These are phyloP conservation scores for Neelides folsomi DNA, from an alignment of 2,888 invertebrate genomes.

Conservation along the genomic window DNA sequence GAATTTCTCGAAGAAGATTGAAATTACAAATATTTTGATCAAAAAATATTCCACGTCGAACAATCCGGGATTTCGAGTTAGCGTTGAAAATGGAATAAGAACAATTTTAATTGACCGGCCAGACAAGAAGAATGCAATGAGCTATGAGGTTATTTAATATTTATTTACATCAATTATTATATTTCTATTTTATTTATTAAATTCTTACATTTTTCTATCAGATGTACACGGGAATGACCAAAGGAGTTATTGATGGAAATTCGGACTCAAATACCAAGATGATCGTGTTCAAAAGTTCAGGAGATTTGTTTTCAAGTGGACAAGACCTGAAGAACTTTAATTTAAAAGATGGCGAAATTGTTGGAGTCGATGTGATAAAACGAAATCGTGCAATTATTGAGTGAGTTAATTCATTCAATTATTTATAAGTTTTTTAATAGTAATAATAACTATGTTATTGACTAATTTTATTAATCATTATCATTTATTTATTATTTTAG, in stretches of 20 bases:
- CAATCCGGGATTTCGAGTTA: conserved; percentile 27
- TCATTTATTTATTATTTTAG: no score
- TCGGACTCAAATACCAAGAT: conserved; percentile 51
- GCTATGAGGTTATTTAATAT: conserved; percentile 37
- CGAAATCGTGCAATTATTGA: no score
- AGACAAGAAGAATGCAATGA: conserved; percentile 64
- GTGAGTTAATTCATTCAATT: no score
- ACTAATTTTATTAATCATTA: no score
- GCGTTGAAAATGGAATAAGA: conserved; percentile 43
- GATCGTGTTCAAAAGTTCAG: conserved; percentile 64
- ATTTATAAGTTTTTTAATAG: neutral
- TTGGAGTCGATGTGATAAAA: no score
- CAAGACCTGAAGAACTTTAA: no score
- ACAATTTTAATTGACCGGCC: conserved; percentile 56
- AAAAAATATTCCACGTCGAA: no score
- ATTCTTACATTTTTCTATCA: conserved; percentile 30
- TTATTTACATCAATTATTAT: conserved; percentile 5
- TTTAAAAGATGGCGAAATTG: no score
- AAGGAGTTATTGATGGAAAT: conserved; percentile 54
- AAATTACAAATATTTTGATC: no score
- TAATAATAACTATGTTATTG: no score
- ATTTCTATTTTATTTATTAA: conserved; percentile 1
- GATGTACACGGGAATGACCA: conserved; percentile 54
- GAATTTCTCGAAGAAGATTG: no score
- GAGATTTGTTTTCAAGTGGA: conserved; percentile 61